Evolutionary conservation across 2,113 vertebrate genomes (phyloP).

Genomic region (Zosterops hypoxanthus): DNA sequence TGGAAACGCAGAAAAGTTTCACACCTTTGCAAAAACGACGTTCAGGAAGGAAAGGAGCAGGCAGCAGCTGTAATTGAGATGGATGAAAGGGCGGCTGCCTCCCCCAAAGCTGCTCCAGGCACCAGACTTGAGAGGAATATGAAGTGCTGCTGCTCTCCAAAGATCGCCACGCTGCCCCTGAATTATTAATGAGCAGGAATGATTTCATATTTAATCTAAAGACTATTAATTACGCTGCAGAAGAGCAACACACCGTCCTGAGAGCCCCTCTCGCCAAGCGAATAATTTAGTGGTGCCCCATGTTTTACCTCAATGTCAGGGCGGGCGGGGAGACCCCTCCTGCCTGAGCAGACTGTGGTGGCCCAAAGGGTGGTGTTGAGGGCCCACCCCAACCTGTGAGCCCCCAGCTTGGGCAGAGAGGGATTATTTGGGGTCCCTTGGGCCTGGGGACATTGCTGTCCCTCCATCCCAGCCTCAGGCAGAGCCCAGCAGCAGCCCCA

Average conservation of each 20-base stretch:
- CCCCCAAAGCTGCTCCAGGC: conserved; percentile 9
- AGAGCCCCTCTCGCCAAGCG: conserved; percentile 47
- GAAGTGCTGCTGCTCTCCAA: conserved; percentile 49
- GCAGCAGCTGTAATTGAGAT: conserved; percentile 26
- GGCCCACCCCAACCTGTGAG: not conserved
- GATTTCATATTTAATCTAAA: conserved; percentile 76
- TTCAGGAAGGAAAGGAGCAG: not conserved
- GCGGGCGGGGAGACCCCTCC: not conserved
- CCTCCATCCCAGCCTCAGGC: accelerated
- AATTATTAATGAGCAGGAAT: conserved; percentile 74
- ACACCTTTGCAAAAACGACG: not conserved
- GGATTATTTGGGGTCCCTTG: not conserved
- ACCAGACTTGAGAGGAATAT: conserved; percentile 17
- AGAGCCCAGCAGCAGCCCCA: not conserved
- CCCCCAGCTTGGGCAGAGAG: accelerated
- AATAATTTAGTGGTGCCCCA: conserved; percentile 59
- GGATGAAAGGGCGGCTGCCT: conserved; percentile 40
- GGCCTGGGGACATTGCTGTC: not conserved
- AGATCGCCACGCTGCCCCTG: conserved; percentile 53
- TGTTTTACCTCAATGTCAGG: conserved; percentile 47
- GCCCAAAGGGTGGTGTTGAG: not conserved
- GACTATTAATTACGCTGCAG: conserved; percentile 75
- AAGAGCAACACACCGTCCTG: conserved; percentile 30
- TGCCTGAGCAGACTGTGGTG: not conserved
- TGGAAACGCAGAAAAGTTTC: not conserved